Percentiles rank a stretch among this genome's conserved stretches.
These are phyloP conservation scores for Murina feae DNA, from an alignment of 2,113 vertebrate species.

Conservation along the genomic window DNA sequence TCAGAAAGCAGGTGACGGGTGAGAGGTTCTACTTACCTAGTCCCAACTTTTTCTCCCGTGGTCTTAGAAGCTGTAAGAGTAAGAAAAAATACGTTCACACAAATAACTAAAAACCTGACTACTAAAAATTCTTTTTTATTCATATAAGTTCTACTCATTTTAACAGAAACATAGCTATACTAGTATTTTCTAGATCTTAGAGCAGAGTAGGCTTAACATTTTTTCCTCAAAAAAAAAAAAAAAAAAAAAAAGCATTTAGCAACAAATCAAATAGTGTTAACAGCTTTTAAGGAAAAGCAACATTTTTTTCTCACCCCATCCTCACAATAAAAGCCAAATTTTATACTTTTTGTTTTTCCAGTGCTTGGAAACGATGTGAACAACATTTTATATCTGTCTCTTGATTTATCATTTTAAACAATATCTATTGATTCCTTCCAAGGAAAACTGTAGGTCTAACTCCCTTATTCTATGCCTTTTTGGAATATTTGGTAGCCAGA, in stretches of 20 bases:
- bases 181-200: not conserved
- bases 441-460: slow-evolving; percentile 4
- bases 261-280: not conserved
- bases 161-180: not conserved
- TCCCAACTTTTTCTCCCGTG: slow-evolving; percentile 91
- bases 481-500: not conserved
- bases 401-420: not conserved
- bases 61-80: slow-evolving; percentile 88
- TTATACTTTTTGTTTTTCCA: not conserved
- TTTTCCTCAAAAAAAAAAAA: not conserved
- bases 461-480: not conserved
- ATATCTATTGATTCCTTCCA: not conserved
- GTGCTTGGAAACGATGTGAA: not conserved
- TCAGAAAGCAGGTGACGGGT: not conserved
- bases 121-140: not conserved
- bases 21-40: slow-evolving; percentile 85
- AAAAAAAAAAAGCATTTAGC: not conserved
- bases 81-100: slow-evolving; percentile 38
- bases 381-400: not conserved
- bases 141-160: not conserved
- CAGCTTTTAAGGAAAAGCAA: slow-evolving; percentile 1
- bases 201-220: not conserved
- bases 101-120: not conserved
- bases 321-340: not conserved
- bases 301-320: not conserved